Evolutionary conservation across 2,113 vertebrate species (phyloP).

Genomic region (Caloenas nicobarica): DNA sequence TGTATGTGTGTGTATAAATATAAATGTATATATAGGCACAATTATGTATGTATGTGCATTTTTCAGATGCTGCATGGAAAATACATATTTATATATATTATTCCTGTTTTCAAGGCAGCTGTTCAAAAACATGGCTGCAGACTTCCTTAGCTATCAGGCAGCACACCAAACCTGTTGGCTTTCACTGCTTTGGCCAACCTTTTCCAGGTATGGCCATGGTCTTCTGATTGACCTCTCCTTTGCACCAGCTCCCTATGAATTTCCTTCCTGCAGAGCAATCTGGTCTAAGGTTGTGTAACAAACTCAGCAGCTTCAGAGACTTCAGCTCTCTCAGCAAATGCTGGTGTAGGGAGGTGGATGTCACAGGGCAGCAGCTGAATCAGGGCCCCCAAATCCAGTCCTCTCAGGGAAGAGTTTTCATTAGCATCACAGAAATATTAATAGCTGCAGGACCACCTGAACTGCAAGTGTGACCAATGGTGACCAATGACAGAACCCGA

Average conservation of each 20-base stretch:
- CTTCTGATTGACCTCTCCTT: neutral
- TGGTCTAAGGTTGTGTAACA: neutral
- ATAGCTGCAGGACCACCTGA: neutral
- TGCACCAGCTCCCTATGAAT: neutral
- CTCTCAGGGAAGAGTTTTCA: neutral
- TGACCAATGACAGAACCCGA: too few species aligned
- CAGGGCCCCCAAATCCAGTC: neutral
- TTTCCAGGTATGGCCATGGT: neutral
- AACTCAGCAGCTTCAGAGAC: neutral
- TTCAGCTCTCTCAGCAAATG: neutral
- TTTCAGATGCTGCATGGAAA: neutral
- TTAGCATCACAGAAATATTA: neutral
- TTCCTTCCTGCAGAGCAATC: neutral
- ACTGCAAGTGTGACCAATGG: neutral
- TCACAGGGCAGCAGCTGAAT: neutral
- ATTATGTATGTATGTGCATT: neutral
- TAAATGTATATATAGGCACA: neutral
- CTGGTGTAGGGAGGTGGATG: rapidly evolving
- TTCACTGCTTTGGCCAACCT: neutral
- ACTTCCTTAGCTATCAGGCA: neutral
- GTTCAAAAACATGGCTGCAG: neutral
- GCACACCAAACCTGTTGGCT: neutral
- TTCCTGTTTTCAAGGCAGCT: neutral
- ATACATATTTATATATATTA: neutral
- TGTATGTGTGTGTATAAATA: neutral